Evolutionary conservation across 1,140 invertebrate species (phyloP), one percentile per base, ranked within the genome.

Genomic region (Philopotamus ludificatus): DNA sequence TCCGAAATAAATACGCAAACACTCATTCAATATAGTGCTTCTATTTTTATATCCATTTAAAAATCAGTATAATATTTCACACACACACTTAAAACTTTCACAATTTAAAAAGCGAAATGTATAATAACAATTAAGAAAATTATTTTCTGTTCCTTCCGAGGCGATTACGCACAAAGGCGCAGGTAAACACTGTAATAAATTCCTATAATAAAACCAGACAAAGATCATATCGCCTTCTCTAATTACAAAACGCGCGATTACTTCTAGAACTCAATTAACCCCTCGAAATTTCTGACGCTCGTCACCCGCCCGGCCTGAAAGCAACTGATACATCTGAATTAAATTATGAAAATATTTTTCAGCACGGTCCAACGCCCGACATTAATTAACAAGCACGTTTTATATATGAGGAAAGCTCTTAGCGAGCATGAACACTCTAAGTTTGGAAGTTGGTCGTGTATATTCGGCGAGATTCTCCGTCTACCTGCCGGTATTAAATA

Each of bases 201-300:
- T 34, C 28, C 28, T 34, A 12, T 34, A 34, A 34, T 34, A 12
- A 34, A 34, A 34, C 28, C 28, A 34, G 28, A 12, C 28, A 51
- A 51, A 51, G 53, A 57, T 57, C 34, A 34, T 57, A 57, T 57
- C 53, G 53, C 53, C 10, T 34, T 26, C 53, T 57, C 34, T 57
- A 57, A 57, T 57, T 57, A 57, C 34, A 57, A 28, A 34, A 26
- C 25, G 15, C 22, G 21, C n/a, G 34, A 57, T 57, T 28, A 26
- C 20, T 28, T 28, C 16, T 57, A 57, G 53, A 57, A 57, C 20
- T 57, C 53, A 57, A 57, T 57, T 57, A 57, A 26, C n/a, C 25
- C 23, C 15, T 18, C n/a, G 53, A 57, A 26, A 26, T 25, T 8
- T 15, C 7, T 8, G 21, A 28, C 53, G 25, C 28, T n/a, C n/a